Percentiles rank a stretch among this genome's conserved stretches.
Conservation (phyloP, 92 coral and sea anemone genomes). For the Parazoanthus swiftii region DNA sequence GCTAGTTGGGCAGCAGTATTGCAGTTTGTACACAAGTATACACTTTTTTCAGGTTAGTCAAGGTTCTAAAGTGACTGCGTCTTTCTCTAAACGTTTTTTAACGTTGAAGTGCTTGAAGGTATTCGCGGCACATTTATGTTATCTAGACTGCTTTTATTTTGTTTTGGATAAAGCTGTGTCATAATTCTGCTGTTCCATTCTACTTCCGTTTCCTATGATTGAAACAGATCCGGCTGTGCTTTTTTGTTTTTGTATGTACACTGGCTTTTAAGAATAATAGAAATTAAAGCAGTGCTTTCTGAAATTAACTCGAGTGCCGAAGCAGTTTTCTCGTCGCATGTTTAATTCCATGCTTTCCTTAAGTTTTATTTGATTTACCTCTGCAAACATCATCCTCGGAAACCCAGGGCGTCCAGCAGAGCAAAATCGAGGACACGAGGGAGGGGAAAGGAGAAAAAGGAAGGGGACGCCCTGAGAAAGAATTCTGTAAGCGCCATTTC, state of each 20-base stretch:
- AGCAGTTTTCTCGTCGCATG: too few species aligned
- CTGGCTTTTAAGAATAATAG: neutral
- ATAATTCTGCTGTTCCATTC: neutral
- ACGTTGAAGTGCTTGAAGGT: neutral
- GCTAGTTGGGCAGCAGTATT: conserved; percentile 43
- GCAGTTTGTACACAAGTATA: conserved; percentile 45
- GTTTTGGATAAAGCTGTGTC: neutral
- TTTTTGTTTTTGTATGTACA: neutral
- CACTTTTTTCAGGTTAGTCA: conserved; percentile 39
- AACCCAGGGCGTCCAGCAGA: too few species aligned
- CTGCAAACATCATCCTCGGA: too few species aligned
- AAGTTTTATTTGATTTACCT: neutral
- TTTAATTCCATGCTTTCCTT: too few species aligned
- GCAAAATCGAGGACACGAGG: too few species aligned
- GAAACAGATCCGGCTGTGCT: neutral
- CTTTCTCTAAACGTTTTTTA: neutral
- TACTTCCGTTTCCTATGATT: neutral
- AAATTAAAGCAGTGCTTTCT: neutral
- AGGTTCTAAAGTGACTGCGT: neutral
- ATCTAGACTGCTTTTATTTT: too few species aligned
- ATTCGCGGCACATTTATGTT: neutral
- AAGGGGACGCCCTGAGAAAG: too few species aligned
- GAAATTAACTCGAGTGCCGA: neutral
- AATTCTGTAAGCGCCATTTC: too few species aligned
- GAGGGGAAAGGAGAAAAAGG: too few species aligned